Evolutionary conservation across 2,888 invertebrate genomes (phyloP), one percentile per base, ranked within the genome.

Genomic region (Eupithecia centaureata): DNA sequence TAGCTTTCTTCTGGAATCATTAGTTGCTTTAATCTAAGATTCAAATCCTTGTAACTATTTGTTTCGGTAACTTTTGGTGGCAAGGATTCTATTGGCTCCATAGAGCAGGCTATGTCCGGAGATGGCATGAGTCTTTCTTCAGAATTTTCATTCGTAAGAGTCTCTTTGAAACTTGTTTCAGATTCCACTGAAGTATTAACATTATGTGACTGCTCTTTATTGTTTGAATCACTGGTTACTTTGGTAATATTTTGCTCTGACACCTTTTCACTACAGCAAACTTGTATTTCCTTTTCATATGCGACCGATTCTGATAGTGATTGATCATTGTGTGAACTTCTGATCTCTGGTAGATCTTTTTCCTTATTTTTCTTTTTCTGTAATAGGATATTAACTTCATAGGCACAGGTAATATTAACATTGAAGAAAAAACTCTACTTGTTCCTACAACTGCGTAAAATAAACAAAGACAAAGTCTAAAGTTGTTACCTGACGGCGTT

Each of bases 291-390:
- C n/a, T 54, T 60, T 54, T 54, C 32, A 18, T 27, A 30, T 30
- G 47, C 22, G 2, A 56, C 4, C 18, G 18, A n/a, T 32, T 32
- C 32, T 18, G 32, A 12, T 57, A 57, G 8, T 22, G 32, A 5
- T n/a, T 0, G 32, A 18, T 57, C 57, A 18, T 18, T 18, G 5
- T 28, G 30, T 18, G 32, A 57, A 57, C 32, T 57, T 7, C 22
- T 18, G 10, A 18, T 30, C 30, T 57, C 57, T 32, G 12, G 12
- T 12, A 25, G 56, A 58, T 32, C 8, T 51, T 68, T 72, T 35
- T 71, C 71, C 76, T 89, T 91, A 5, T 76, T 67, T 78, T 86
- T 92, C 78, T 88, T 92, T 80, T 90, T 92, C 92, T 92, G 74
- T 47, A 47, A 47, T 47, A 47, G 10, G 35, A 42, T 42, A n/a